Percentiles rank a stretch among this genome's conserved stretches.
Evolutionary conservation across 2,113 vertebrate species (phyloP).

Genomic region (Agelaius phoeniceus): DNA sequence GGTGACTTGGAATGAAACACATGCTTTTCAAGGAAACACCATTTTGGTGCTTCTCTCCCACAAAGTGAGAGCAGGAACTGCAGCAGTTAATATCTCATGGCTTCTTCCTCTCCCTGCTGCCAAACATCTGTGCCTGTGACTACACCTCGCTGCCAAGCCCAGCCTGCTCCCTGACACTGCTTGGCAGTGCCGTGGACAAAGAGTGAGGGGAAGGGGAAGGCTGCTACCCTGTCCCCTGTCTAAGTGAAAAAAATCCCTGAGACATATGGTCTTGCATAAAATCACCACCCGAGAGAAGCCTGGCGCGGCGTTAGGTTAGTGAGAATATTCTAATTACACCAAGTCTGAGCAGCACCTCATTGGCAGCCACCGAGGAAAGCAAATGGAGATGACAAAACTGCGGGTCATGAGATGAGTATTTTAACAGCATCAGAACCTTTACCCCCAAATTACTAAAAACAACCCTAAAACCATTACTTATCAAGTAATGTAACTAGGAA

Average conservation of each 20-base stretch:
- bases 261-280: conserved; percentile 60
- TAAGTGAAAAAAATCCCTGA: conserved; percentile 12
- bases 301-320: not conserved
- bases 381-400: conserved; percentile 29
- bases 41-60: not conserved
- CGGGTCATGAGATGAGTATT: not conserved
- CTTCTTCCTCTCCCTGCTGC: conserved; percentile 21
- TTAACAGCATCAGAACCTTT: conserved; percentile 2
- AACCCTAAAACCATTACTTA: conserved; percentile 4
- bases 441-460: conserved; percentile 20
- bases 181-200: not conserved
- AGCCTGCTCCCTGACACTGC: not conserved
- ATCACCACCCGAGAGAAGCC: conserved; percentile 23
- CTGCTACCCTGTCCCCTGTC: not conserved
- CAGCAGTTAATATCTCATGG: not conserved
- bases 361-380: not conserved
- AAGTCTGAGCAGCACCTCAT: not conserved
- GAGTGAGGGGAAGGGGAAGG: not conserved
- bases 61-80: not conserved
- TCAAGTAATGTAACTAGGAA: not conserved
- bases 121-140: conserved; percentile 60
- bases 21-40: not conserved
- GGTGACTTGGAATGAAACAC: not conserved
- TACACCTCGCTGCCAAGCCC: not conserved
- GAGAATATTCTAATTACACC: conserved; percentile 30